Base-by-base conservation (phyloP, 2,888 invertebrate species). In the Drosophila pseudotalamancana region DNA sequence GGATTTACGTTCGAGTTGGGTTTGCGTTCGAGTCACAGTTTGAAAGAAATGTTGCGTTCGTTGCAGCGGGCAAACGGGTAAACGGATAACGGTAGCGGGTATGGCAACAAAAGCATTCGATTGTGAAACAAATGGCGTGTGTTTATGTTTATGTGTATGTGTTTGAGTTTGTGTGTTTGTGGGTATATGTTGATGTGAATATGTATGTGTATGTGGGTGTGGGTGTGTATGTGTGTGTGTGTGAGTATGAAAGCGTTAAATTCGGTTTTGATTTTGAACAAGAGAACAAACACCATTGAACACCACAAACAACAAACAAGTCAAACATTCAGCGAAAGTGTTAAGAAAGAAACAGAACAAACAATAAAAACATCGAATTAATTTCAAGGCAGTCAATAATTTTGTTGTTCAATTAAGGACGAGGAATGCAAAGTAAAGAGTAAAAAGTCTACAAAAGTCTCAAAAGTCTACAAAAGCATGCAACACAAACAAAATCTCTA, bases 271-370 rank as follows among this genome's bases (percentile, higher is more conserved):
- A 50, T 66, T 72, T 65, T 64, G 45, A 57, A 64, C 55, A 56
- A 70, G 56, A 81, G 56, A 73, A 80, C 84, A 81, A 73, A 80
- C 84, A 81, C 80, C 87, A 86, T 81, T 72, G 61, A 83, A 87
- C 87, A 86, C 81, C 81, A 81, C 81, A 86, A 81, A 84, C 80
- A 87, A 87, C 80, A 81, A 81, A 81, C 81, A 87, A 81, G 84
- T 87, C 87, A 84, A 87, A 84, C 81, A 81, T 81, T 81, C 87
- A 87, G 84, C 86, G 63, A 87, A 84, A 65, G 68, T 72, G 78
- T 84, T 74, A 83, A 77, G 61, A 84, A 75, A 70, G 69, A 66
- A 62, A 78, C 70, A 74, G 69, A 77, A 73, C 45, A 77, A 81
- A 79, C 70, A 80, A 85, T 72, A 55, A 60, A 74, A 77, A 79